Conservation (phyloP, 2,113 vertebrate species). For the Sorex araneus region DNA sequence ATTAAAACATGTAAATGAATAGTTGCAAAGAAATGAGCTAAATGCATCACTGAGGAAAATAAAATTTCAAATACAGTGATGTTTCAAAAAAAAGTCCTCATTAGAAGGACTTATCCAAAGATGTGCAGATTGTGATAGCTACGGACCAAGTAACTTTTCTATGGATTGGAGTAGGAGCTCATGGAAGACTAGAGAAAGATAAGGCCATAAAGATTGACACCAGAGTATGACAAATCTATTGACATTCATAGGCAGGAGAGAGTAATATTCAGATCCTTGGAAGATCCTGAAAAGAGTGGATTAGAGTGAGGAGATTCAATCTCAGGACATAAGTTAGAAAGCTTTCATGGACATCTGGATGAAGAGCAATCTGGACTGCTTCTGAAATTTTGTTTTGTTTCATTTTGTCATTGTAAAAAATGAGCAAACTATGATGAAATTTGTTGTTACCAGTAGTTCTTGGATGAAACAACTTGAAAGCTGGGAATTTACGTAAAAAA, state of each 20-base stretch:
- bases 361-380: too few relatives aligned
- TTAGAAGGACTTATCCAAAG: neutral
- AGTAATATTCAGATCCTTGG: neutral
- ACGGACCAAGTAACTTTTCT: neutral
- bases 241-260: neutral
- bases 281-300: neutral
- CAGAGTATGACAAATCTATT: neutral
- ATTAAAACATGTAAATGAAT: slow-evolving; percentile 12
- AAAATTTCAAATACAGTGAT: neutral
- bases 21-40: slow-evolving; percentile 28
- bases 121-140: neutral
- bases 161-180: neutral
- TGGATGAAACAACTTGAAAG: too few relatives aligned
- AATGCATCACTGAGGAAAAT: neutral
- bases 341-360: neutral
- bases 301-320: neutral
- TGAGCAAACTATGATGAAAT: too few relatives aligned
- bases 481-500: too few relatives aligned
- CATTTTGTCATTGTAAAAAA: too few relatives aligned
- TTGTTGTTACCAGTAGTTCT: too few relatives aligned
- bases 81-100: neutral
- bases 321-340: neutral
- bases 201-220: neutral
- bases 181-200: neutral
- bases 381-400: too few relatives aligned